Percentiles rank a stretch among this genome's conserved stretches.
phyloP scores from a whole-genome alignment of 2,113 vertebrate species.

The Gallinago undulata region DNA sequence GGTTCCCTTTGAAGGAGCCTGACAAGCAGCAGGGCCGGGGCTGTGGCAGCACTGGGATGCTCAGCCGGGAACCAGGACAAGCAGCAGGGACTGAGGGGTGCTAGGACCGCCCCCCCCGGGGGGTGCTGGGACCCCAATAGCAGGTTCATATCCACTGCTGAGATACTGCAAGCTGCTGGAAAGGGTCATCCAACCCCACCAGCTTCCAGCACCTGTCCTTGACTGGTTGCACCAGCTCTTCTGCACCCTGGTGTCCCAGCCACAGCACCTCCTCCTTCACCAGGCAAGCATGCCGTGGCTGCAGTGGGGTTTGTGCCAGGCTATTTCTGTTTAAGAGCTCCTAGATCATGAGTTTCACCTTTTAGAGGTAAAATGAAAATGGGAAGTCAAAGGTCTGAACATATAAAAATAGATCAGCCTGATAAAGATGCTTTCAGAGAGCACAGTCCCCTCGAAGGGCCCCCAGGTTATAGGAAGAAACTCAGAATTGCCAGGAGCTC shows the following conservation, averaged over 20 bases:
- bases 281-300: accelerated
- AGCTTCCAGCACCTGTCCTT: not conserved
- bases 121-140: not conserved
- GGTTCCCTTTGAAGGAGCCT: accelerated
- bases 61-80: not conserved
- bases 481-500: not conserved
- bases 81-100: accelerated
- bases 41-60: not conserved
- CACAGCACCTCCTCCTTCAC: not conserved
- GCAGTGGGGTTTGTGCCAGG: not conserved
- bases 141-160: not conserved
- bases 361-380: not conserved
- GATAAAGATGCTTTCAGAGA: not conserved
- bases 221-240: accelerated
- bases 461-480: not conserved
- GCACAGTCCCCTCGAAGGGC: not conserved
- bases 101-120: no score
- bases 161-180: not conserved
- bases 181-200: no score
- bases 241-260: accelerated
- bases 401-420: no score
- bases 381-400: not conserved
- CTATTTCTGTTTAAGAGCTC: not conserved
- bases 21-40: not conserved
- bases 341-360: not conserved